These are phyloP conservation scores for Stenodema calcarata DNA, from an alignment of 2,888 invertebrate genomes.

Conservation along the genomic window DNA sequence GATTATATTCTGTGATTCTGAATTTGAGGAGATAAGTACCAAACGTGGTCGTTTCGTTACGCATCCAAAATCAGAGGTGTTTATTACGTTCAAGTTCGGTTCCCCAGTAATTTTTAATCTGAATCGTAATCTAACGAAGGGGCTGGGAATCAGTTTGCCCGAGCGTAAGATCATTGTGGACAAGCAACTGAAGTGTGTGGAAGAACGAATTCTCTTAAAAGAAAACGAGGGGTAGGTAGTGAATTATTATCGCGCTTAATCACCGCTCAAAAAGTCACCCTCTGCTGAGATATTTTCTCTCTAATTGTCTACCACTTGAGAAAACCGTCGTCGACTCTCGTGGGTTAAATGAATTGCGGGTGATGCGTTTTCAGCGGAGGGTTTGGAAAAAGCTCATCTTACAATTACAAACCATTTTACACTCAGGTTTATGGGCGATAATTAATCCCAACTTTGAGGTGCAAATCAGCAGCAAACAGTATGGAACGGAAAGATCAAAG, in stretches of 20 bases:
- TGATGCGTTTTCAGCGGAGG: neutral
- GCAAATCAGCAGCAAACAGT: no score
- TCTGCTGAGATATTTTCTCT: neutral
- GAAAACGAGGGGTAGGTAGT: neutral
- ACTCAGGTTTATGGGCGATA: no score
- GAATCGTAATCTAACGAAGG: neutral
- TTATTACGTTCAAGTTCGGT: no score
- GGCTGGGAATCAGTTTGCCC: neutral
- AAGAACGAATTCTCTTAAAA: neutral
- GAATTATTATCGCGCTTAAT: neutral
- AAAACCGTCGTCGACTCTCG: neutral
- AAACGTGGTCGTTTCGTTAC: no score
- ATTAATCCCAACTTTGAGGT: no score
- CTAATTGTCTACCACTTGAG: neutral
- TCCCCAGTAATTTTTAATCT: no score
- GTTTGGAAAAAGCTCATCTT: no score
- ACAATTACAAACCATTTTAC: no score
- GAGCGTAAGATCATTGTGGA: neutral
- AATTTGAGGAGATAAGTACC: no score
- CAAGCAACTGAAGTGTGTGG: neutral
- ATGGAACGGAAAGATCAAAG: no score
- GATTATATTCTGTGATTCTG: no score
- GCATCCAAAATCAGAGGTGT: no score
- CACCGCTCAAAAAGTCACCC: neutral
- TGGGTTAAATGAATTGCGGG: neutral